Percentiles rank a stretch among this genome's conserved stretches.
These are phyloP conservation scores for Drosophila incognita DNA, from an alignment of 2,888 invertebrate species.

Conservation along the genomic window DNA sequence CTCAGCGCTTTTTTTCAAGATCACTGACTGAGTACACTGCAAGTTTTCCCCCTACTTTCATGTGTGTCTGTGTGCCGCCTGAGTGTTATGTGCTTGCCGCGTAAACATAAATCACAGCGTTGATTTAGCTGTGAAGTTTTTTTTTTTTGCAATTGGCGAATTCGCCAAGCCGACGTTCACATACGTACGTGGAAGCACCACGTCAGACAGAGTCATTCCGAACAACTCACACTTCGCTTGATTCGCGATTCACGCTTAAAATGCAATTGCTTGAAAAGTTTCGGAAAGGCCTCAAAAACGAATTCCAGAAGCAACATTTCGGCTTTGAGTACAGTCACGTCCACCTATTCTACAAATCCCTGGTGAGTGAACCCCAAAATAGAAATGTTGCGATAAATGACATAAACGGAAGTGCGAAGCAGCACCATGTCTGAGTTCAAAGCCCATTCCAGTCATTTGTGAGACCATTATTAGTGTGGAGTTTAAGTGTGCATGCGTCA, in stretches of 20 bases:
- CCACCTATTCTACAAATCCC: conserved; percentile 83
- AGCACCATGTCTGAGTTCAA: not conserved
- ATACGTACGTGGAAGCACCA: not conserved
- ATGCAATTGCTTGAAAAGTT: conserved; percentile 81
- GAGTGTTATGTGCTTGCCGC: conserved; percentile 14
- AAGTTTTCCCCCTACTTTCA: not conserved
- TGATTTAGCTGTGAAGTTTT: conserved; percentile 17
- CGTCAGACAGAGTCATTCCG: not conserved
- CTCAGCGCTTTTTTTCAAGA: conserved; percentile 31
- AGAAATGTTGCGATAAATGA: not conserved
- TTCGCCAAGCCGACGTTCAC: conserved; percentile 9
- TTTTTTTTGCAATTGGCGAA: not conserved
- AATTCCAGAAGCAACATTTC: conserved; percentile 80
- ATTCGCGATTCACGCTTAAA: conserved; percentile 2
- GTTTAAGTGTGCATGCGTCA: conserved; percentile 18
- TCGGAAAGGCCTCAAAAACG: conserved; percentile 73
- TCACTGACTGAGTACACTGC: conserved; percentile 23
- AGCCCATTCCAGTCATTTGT: conserved; percentile 4
- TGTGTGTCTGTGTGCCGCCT: conserved; percentile 7
- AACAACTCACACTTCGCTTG: not conserved
- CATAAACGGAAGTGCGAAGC: not conserved
- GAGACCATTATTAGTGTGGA: conserved; percentile 29
- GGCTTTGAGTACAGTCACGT: conserved; percentile 79
- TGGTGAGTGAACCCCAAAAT: conserved; percentile 69
- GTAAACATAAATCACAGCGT: conserved; percentile 35